Conservation (phyloP, 2,888 invertebrate species). For the Agrochola lychnidis region DNA sequence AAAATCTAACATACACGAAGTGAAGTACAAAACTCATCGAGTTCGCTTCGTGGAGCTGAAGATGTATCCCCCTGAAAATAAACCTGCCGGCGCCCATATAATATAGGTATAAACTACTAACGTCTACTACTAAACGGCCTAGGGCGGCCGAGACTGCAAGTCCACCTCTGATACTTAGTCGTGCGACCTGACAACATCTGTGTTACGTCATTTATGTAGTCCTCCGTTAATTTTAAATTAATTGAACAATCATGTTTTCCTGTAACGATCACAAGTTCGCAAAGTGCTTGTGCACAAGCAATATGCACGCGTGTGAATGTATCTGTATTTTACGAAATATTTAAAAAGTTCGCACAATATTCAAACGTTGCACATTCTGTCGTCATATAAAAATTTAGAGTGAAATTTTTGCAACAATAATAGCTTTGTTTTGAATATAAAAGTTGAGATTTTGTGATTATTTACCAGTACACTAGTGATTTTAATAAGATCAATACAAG, state of each 20-base stretch:
- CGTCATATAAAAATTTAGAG: conserved; percentile 25
- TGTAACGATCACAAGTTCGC: neutral
- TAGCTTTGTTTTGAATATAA: conserved; percentile 47
- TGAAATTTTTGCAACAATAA: conserved; percentile 30
- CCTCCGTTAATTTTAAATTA: conserved; percentile 1
- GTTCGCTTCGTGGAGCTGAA: no score
- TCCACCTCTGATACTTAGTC: no score
- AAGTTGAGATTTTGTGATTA: conserved; percentile 32
- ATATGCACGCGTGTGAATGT: conserved; percentile 36
- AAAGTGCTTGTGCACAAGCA: conserved; percentile 13
- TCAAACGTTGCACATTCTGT: conserved; percentile 45
- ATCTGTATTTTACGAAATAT: conserved; percentile 51
- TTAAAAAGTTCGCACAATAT: conserved; percentile 32
- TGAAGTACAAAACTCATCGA: no score
- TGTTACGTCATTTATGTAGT: no score
- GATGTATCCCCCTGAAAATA: no score
- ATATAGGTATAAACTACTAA: no score
- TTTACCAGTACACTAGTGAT: conserved; percentile 19
- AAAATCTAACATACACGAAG: no score
- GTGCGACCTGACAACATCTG: no score
- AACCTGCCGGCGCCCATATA: no score
- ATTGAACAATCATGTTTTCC: neutral
- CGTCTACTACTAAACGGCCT: no score
- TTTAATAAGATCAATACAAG: conserved; percentile 13
- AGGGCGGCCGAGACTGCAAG: no score